Conservation (phyloP, 2,888 invertebrate genomes). For the Agrotis puta region DNA sequence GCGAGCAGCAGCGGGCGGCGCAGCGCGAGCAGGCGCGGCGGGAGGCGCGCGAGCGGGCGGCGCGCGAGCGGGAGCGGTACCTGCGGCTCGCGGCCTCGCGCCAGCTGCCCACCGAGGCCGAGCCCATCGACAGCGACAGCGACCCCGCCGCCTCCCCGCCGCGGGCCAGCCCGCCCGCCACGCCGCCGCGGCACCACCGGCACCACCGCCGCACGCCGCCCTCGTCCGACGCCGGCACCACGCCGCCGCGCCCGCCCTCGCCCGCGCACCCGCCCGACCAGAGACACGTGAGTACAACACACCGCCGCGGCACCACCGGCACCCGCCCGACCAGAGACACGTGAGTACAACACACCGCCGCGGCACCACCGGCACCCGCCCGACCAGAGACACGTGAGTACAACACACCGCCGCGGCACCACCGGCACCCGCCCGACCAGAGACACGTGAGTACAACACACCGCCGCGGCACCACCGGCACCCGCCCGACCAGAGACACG, state of each 20-base stretch:
- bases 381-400: conserved; percentile 21
- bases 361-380: no score
- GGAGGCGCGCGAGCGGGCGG: conserved; percentile 82
- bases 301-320: no score
- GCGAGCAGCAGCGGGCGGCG: conserved; percentile 58
- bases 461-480: no score
- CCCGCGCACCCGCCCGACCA: conserved; percentile 49
- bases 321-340: no score
- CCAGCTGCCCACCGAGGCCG: conserved; percentile 93
- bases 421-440: neutral
- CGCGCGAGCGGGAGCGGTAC: conserved; percentile 84
- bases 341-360: neutral
- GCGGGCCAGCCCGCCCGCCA: conserved; percentile 45
- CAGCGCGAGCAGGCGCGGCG: conserved; percentile 63
- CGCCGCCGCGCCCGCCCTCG: conserved; percentile 59
- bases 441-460: neutral
- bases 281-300: conserved; percentile 22
- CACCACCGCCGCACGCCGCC: conserved; percentile 37
- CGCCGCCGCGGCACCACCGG: conserved; percentile 50
- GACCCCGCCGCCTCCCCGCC: conserved; percentile 53
- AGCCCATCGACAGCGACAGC: conserved; percentile 93
- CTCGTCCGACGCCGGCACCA: conserved; percentile 51
- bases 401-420: no score
- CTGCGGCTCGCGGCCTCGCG: conserved; percentile 91
- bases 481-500: neutral